These are phyloP conservation scores for Idaea straminata DNA, from an alignment of 2,888 invertebrate genomes.

Conservation along the genomic window DNA sequence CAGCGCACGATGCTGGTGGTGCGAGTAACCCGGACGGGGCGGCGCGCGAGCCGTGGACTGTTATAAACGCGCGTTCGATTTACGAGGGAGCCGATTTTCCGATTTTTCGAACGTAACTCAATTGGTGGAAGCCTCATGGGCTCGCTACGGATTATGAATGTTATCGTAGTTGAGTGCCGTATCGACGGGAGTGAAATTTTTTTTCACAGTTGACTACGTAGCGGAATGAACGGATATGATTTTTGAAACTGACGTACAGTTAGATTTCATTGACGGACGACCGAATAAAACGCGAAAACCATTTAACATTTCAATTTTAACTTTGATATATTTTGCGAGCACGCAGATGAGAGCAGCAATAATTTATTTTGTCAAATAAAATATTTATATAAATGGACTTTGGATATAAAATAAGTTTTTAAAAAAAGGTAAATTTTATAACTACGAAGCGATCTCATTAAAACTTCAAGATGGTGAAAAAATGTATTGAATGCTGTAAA, in stretches of 20 bases:
- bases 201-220: slow-evolving; percentile 26
- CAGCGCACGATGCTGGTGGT: neutral
- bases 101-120: slow-evolving; percentile 56
- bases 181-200: slow-evolving; percentile 37
- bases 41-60: slow-evolving; percentile 1
- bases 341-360: too few species aligned
- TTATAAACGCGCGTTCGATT: slow-evolving; percentile 35
- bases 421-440: too few species aligned
- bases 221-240: slow-evolving; percentile 14
- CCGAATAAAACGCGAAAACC: neutral
- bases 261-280: slow-evolving; percentile 5
- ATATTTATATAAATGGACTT: too few species aligned
- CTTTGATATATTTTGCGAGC: too few species aligned
- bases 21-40: neutral
- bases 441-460: neutral
- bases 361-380: neutral
- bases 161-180: slow-evolving; percentile 48
- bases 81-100: slow-evolving; percentile 52
- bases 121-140: slow-evolving; percentile 53
- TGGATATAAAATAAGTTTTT: too few species aligned
- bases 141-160: slow-evolving; percentile 57
- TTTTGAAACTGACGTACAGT: slow-evolving; percentile 14
- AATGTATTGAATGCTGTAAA: neutral
- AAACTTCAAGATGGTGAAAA: neutral
- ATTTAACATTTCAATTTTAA: too few species aligned